Conservation (phyloP, 1,140 invertebrate genomes). For the Trichonephila inaurata region DNA sequence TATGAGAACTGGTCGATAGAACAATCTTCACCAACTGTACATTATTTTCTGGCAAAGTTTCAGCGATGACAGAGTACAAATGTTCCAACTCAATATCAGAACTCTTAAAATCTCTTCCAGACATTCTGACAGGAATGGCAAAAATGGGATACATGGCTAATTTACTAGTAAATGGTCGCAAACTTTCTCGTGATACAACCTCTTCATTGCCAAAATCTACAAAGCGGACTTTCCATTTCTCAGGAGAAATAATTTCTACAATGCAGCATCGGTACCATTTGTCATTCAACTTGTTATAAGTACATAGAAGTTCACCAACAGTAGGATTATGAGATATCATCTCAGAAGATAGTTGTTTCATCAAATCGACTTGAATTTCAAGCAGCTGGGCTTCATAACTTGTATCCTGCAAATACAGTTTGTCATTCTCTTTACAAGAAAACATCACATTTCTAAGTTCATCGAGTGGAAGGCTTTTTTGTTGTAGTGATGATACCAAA, state of each 20-base stretch:
- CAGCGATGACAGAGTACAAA: constrained; percentile 43
- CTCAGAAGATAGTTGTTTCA: background rate
- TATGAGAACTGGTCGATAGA: background rate
- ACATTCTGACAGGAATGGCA: constrained; percentile 27
- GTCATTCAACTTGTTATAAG: background rate
- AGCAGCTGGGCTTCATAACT: background rate
- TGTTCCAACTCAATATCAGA: background rate
- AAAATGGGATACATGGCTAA: constrained; percentile 22
- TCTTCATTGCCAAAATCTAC: constrained; percentile 64
- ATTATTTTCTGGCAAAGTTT: background rate
- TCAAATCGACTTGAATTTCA: constrained; percentile 25
- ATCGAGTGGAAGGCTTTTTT: background rate
- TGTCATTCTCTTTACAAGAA: background rate
- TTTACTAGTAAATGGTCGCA: background rate
- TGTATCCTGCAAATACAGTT: constrained; percentile 20
- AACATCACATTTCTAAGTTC: constrained; percentile 30
- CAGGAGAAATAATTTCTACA: constrained; percentile 6
- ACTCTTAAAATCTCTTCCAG: background rate
- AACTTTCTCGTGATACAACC: constrained; percentile 10
- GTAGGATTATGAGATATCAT: constrained; percentile 25
- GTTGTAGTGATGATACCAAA: background rate
- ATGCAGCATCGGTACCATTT: constrained; percentile 51
- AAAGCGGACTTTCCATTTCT: constrained; percentile 34
- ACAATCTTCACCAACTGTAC: constrained; percentile 16
- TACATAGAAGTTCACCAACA: constrained; percentile 44